A percentile compares a stretch with the other conserved stretches of the same genome.
Evolutionary conservation across 1,140 invertebrate species (phyloP).

Genomic region (Homarus americanus): DNA sequence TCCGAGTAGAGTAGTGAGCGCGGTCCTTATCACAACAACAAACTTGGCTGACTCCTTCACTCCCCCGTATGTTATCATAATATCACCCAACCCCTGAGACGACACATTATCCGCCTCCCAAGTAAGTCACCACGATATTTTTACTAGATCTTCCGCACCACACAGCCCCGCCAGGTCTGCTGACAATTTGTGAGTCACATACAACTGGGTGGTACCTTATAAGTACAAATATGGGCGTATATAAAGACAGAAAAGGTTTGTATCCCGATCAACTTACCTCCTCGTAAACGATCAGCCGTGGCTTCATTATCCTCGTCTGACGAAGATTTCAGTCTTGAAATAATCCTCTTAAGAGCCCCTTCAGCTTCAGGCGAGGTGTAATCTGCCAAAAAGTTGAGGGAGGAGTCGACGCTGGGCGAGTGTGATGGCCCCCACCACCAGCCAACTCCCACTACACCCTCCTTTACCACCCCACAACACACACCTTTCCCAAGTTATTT

Average conservation of each 20-base stretch:
- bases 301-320: neutral
- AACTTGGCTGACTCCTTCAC: neutral
- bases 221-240: constrained; percentile 6
- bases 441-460: constrained; percentile 29
- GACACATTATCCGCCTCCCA: neutral
- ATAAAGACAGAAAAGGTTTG: neutral
- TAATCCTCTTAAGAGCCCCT: neutral
- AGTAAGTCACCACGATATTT: neutral
- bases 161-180: neutral
- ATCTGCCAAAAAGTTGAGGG: constrained; percentile 40
- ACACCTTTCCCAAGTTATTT: neutral
- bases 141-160: neutral
- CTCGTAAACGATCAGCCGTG: neutral
- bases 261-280: neutral
- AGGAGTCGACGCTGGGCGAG: constrained; percentile 32
- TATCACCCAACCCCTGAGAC: neutral
- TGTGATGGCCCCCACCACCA: constrained; percentile 44
- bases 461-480: constrained; percentile 18
- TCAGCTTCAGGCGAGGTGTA: constrained; percentile 18
- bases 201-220: neutral
- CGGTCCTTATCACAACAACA: neutral
- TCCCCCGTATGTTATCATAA: neutral
- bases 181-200: neutral
- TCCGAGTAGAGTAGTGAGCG: neutral
- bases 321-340: neutral